Evolutionary conservation across 2,888 invertebrate genomes (phyloP).

Genomic region (Nebria brevicollis): DNA sequence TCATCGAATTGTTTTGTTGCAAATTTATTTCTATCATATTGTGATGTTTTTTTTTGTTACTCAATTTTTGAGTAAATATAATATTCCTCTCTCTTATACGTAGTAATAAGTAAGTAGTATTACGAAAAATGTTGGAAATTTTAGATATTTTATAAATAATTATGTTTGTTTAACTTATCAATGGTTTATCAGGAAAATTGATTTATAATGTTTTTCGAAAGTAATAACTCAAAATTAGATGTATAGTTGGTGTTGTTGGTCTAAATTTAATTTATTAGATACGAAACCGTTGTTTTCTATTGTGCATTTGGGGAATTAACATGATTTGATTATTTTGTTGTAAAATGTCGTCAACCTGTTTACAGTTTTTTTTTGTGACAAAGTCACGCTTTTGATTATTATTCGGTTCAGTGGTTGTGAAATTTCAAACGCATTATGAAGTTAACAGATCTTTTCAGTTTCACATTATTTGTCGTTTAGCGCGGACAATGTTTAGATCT

Average conservation of each 20-base stretch:
- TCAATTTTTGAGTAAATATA: no score
- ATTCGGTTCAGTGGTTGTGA: conserved; percentile 40
- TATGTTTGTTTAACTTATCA: no score
- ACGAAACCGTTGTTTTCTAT: neutral
- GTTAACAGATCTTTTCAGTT: conserved; percentile 38
- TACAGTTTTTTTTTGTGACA: conserved; percentile 15
- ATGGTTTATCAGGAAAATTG: no score
- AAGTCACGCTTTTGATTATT: conserved; percentile 38
- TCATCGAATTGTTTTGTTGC: neutral
- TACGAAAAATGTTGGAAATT: no score
- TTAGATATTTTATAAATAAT: no score
- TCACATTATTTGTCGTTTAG: conserved; percentile 11
- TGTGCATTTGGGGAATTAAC: neutral
- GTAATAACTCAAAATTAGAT: neutral
- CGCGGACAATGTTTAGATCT: conserved; percentile 27
- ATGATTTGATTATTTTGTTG: conserved; percentile 9
- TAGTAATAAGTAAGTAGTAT: no score
- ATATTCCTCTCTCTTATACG: no score
- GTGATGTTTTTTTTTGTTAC: no score
- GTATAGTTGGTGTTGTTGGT: neutral
- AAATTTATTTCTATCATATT: no score
- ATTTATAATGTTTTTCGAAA: no score
- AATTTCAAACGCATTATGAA: conserved; percentile 40
- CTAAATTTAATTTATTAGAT: neutral
- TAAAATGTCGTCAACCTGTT: conserved; percentile 13